phyloP scores from a whole-genome alignment of 2,888 invertebrate species.

The Cetonia aurata region DNA sequence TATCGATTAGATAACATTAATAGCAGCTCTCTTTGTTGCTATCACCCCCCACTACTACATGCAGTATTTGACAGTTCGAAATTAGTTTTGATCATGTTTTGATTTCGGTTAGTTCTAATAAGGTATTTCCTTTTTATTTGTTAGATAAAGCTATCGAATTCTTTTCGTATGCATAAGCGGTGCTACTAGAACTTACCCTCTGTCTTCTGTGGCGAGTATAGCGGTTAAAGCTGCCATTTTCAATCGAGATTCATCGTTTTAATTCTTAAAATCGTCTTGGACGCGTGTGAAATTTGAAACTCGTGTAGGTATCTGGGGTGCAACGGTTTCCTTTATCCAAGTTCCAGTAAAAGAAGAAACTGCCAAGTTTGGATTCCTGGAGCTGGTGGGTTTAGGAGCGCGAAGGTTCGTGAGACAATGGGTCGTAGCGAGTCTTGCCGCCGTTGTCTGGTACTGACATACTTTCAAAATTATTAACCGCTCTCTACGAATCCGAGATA shows the following conservation, averaged over 20 bases:
- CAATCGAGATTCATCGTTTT: not conserved
- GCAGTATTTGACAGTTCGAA: no score
- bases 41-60: no score
- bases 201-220: constrained; percentile 51
- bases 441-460: constrained; percentile 48
- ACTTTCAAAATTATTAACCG: constrained; percentile 51
- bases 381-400: no score
- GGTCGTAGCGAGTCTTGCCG: constrained; percentile 8
- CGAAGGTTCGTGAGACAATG: constrained; percentile 16
- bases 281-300: not conserved
- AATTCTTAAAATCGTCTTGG: not conserved
- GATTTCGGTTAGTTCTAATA: no score
- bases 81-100: no score
- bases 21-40: no score
- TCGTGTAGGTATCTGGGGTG: not conserved
- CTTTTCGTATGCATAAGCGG: no score
- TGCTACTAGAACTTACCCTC: constrained; percentile 48
- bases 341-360: not conserved
- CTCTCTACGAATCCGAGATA: constrained; percentile 35
- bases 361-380: not conserved
- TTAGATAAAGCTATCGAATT: no score
- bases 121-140: no score
- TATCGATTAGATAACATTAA: no score
- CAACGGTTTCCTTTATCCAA: not conserved
- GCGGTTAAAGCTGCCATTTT: constrained; percentile 52